Percentiles rank a stretch among this genome's conserved stretches.
phyloP scores from a whole-genome alignment of 2,888 invertebrate genomes.

The Cecidostiba fungosa region DNA sequence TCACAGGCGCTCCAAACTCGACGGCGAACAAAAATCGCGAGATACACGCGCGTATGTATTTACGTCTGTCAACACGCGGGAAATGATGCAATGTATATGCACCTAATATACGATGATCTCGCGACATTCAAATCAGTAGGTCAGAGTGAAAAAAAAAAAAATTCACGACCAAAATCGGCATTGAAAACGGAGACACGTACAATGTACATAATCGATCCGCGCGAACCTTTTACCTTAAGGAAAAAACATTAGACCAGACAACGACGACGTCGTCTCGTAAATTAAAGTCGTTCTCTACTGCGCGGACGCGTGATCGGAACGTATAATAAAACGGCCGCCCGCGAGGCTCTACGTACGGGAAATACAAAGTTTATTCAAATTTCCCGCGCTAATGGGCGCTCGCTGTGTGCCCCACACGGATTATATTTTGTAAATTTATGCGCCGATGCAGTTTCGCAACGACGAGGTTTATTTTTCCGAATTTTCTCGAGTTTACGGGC shows the following conservation, averaged over 20 bases:
- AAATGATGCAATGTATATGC: neutral
- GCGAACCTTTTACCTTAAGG: neutral
- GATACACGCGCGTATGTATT: neutral
- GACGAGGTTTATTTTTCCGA: neutral
- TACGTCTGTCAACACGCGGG: neutral
- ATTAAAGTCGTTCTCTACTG: conserved; percentile 3
- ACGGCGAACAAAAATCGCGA: neutral
- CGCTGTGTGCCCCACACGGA: neutral
- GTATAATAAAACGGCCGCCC: neutral
- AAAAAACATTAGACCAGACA: neutral
- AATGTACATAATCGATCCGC: neutral
- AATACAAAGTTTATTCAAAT: conserved; percentile 19
- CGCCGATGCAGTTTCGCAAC: neutral
- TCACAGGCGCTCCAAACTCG: neutral
- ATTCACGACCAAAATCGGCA: neutral
- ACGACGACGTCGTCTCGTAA: neutral
- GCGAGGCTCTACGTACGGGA: neutral
- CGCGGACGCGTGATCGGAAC: neutral
- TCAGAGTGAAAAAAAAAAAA: neutral
- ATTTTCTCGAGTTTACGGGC: neutral
- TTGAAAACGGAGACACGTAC: neutral
- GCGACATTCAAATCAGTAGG: conserved; percentile 1
- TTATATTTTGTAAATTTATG: neutral
- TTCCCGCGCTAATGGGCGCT: neutral
- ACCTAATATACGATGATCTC: neutral